Percentiles rank a stretch among this genome's conserved stretches.
These are phyloP conservation scores for Bombyx mandarina DNA, from an alignment of 1,140 invertebrate species.

Conservation along the genomic window DNA sequence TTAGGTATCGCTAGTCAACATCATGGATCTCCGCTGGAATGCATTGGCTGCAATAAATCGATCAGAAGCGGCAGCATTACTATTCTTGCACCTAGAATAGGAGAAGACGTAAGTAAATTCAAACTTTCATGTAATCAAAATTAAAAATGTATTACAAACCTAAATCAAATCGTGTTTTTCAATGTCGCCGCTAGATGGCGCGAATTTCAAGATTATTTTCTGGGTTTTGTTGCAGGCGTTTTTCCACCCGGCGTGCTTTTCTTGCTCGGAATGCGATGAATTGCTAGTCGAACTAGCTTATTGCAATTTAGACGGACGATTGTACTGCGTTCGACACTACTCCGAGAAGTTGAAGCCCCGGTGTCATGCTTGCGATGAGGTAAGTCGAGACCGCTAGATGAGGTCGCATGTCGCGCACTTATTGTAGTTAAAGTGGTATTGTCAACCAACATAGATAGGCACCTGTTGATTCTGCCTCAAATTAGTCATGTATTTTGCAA, in stretches of 20 bases:
- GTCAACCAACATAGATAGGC: too few species aligned
- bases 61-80: constrained; percentile 69
- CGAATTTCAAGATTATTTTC: too few species aligned
- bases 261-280: constrained; percentile 87
- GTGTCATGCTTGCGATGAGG: constrained; percentile 95
- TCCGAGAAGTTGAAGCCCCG: constrained; percentile 92
- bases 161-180: not conserved
- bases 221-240: constrained; percentile 51
- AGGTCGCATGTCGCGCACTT: too few species aligned
- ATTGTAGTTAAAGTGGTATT: too few species aligned
- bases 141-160: too few species aligned
- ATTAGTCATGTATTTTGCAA: not conserved
- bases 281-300: constrained; percentile 93
- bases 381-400: constrained; percentile 67
- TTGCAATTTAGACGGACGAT: constrained; percentile 86
- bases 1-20: constrained; percentile 53
- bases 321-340: constrained; percentile 95
- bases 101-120: constrained; percentile 56
- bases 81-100: constrained; percentile 69
- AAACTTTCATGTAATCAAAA: too few species aligned
- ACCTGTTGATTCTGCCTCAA: not conserved
- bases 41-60: constrained; percentile 68
- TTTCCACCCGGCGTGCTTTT: constrained; percentile 93
- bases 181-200: constrained; percentile 29
- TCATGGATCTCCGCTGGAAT: constrained; percentile 47